A percentile compares a stretch with the other conserved stretches of the same genome.
These are phyloP conservation scores for Chloropsis cyanopogon DNA, from an alignment of 2,113 vertebrate species.

Conservation along the genomic window DNA sequence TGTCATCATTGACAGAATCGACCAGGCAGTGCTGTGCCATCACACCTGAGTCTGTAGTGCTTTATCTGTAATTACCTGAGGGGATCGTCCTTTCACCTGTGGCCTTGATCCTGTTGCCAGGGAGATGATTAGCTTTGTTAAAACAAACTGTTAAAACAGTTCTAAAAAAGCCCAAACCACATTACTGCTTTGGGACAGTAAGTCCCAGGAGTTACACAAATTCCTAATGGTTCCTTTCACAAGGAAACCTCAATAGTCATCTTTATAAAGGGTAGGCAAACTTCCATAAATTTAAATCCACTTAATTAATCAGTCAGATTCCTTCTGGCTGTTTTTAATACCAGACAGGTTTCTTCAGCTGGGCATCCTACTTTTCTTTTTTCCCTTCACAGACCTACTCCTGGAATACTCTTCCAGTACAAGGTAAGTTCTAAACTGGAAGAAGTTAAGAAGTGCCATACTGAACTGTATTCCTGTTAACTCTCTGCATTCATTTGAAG, in stretches of 20 bases:
- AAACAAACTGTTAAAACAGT: background rate
- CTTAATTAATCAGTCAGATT: background rate
- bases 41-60: background rate
- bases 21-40: background rate
- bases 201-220: background rate
- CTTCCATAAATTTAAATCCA: background rate
- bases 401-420: background rate
- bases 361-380: background rate
- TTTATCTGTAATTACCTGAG: background rate
- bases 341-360: background rate
- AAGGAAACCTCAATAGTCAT: background rate
- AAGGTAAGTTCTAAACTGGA: background rate
- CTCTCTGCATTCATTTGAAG: background rate
- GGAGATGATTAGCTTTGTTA: background rate
- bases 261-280: background rate
- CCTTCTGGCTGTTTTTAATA: background rate
- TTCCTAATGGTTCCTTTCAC: background rate
- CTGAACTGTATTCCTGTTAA: background rate
- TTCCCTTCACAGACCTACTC: background rate
- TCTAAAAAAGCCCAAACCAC: background rate
- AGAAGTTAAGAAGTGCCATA: background rate
- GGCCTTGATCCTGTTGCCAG: background rate
- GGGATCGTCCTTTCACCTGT: background rate
- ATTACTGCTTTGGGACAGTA: background rate
- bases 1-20: constrained; percentile 39